Evolutionary conservation across 1,140 invertebrate genomes (phyloP).

Genomic region (Idris sp.): DNA sequence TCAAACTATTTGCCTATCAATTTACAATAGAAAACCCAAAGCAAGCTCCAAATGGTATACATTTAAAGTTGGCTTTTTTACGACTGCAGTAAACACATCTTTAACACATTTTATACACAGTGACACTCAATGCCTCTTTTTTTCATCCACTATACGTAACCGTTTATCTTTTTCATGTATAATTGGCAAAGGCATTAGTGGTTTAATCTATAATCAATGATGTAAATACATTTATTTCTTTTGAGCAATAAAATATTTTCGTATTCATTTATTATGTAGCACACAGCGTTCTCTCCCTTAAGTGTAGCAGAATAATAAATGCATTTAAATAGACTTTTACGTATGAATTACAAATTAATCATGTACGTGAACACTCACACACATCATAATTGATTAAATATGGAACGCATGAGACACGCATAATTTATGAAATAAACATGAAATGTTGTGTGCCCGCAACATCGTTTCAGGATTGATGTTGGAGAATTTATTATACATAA

Average conservation of each 20-base stretch:
- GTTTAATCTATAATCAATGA: constrained; percentile 60
- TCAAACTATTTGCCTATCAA: constrained; percentile 41
- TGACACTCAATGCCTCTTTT: constrained; percentile 39
- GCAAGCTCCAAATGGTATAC: constrained; percentile 29
- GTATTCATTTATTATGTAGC: neutral
- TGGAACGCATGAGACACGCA: no score
- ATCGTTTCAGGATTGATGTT: no score
- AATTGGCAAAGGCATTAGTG: constrained; percentile 47
- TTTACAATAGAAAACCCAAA: constrained; percentile 25
- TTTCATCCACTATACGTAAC: constrained; percentile 43
- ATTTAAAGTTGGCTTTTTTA: constrained; percentile 57
- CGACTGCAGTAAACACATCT: constrained; percentile 59
- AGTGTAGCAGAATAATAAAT: no score
- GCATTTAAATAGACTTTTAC: no score
- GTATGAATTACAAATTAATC: no score
- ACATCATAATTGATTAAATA: no score
- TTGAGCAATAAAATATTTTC: neutral
- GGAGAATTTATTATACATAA: no score
- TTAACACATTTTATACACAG: constrained; percentile 48
- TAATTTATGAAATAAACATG: no score
- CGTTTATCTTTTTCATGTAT: constrained; percentile 54
- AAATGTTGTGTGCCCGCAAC: no score
- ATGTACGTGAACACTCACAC: no score
- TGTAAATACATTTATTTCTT: constrained; percentile 27
- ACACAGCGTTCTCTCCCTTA: no score